Evolutionary conservation across 1,140 invertebrate species (phyloP).

Genomic region (Polypedilum vanderplanki): DNA sequence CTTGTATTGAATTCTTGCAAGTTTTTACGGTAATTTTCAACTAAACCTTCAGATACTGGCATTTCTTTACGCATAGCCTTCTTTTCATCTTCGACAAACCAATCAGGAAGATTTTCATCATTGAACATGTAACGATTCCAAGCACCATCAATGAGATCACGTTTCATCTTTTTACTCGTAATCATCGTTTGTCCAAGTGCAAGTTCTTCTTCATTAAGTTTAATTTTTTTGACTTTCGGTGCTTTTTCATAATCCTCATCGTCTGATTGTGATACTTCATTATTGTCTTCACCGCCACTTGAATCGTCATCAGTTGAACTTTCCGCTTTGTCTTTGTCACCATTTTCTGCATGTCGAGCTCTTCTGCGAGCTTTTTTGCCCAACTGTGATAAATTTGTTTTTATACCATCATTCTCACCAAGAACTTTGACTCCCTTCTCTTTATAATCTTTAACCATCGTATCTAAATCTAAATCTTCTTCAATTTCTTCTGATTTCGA

Average conservation of each 20-base stretch:
- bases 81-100: conserved; percentile 93
- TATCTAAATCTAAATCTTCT: conserved; percentile 80
- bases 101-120: conserved; percentile 86
- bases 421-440: conserved; percentile 54
- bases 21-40: conserved; percentile 65
- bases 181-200: conserved; percentile 80
- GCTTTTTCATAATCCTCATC: conserved; percentile 47
- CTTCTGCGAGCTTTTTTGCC: conserved; percentile 42
- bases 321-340: conserved; percentile 35
- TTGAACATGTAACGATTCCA: conserved; percentile 89
- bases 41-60: conserved; percentile 69
- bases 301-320: conserved; percentile 37
- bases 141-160: conserved; percentile 77
- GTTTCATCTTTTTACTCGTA: conserved; percentile 74
- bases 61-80: conserved; percentile 76
- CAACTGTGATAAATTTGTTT: conserved; percentile 30
- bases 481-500: conserved; percentile 67
- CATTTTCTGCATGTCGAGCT: conserved; percentile 37
- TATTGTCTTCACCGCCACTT: conserved; percentile 42
- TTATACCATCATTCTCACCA: conserved; percentile 33
- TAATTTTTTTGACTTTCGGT: conserved; percentile 55
- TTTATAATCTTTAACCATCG: conserved; percentile 63
- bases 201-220: conserved; percentile 76
- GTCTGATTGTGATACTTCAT: conserved; percentile 39
- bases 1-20: conserved; percentile 84